Percentiles rank a stretch among this genome's conserved stretches.
Evolutionary conservation across 1,140 invertebrate species (phyloP).

Genomic region (Phthorimaea operculella): DNA sequence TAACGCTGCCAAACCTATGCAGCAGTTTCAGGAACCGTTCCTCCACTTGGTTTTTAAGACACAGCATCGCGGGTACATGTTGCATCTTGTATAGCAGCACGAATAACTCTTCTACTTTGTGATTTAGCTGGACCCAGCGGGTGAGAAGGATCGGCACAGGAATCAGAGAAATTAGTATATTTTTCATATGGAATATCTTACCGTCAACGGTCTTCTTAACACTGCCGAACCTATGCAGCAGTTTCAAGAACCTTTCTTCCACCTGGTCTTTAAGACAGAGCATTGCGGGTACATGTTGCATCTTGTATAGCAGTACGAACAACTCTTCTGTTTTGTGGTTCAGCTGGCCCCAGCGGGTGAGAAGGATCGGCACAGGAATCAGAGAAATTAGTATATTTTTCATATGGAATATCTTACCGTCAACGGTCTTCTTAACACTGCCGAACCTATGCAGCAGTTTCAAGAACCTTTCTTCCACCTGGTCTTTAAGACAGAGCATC

Average conservation of each 20-base stretch:
- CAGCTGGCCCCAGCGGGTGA: slow-evolving; percentile 80
- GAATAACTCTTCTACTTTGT: slow-evolving; percentile 82
- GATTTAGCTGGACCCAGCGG: slow-evolving; percentile 83
- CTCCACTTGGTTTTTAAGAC: slow-evolving; percentile 66
- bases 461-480: slow-evolving; percentile 40
- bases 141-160: no score
- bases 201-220: no score
- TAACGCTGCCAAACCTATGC: no score
- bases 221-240: no score
- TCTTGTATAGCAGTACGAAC: slow-evolving; percentile 75
- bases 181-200: no score
- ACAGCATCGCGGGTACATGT: slow-evolving; percentile 77
- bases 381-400: no score
- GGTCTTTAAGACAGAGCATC: slow-evolving; percentile 72
- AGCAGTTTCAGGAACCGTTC: slow-evolving; percentile 37
- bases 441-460: slow-evolving; percentile 19
- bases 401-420: no score
- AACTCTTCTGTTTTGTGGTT: slow-evolving; percentile 85
- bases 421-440: neutral
- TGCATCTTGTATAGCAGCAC: slow-evolving; percentile 76
- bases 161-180: no score
- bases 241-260: slow-evolving; percentile 34
- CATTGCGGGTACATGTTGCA: slow-evolving; percentile 81
- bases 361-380: no score
- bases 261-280: slow-evolving; percentile 67